Evolutionary conservation across 2,797 vertebrate species (phyloP), one percentile per base, ranked within the genome.

Genomic region (Artibeus jamaicensis): DNA sequence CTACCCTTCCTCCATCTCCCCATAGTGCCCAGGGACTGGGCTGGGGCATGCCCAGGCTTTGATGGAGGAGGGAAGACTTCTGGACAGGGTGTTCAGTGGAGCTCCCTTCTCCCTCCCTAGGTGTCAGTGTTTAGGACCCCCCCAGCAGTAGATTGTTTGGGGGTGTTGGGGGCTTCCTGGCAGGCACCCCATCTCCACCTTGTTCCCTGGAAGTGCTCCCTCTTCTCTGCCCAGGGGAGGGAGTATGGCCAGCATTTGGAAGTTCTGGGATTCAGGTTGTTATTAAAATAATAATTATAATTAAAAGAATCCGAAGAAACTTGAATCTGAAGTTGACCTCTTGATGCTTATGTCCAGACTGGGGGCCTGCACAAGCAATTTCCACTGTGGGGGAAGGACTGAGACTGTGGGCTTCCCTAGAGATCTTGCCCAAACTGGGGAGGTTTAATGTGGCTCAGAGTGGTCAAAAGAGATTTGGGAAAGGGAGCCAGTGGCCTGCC

Each of bases 261-360:
- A 96, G 96, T 97, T 97, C 48, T 96, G 93, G 97, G 97, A 95
- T 98, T 97, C 97, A 97, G 97, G 97, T 97, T 97, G 96, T 97
- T 97, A 89, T 97, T 96, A 96, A 97, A 97, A 94, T 97, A 97
- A 97, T 97, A 98, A 97, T 97, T 97, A 97, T 97, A 97, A 98
- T 97, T 97, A 97, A 96, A 97, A 97, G 95, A 96, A 37, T 96
- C 97, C 46, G 95, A 97, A 97, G 97, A 97, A 95, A 97, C 97
- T 97, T 97, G 97, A 97, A 96, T 85, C 67, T 93, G 83, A 96
- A 78, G 83, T 92, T 94, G 91, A 57, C 86, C 92, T 96, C 90
- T 89, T 6, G 4, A 93, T 93, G 84, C 82, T 87, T 94, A 68
- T 78, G 29, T 88, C n/a, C 34, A 89, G 91, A 78, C 55, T 9